A percentile compares a stretch with the other conserved stretches of the same genome.
Conservation (phyloP, 2,113 vertebrate genomes). For the Microcebus griseorufus region DNA sequence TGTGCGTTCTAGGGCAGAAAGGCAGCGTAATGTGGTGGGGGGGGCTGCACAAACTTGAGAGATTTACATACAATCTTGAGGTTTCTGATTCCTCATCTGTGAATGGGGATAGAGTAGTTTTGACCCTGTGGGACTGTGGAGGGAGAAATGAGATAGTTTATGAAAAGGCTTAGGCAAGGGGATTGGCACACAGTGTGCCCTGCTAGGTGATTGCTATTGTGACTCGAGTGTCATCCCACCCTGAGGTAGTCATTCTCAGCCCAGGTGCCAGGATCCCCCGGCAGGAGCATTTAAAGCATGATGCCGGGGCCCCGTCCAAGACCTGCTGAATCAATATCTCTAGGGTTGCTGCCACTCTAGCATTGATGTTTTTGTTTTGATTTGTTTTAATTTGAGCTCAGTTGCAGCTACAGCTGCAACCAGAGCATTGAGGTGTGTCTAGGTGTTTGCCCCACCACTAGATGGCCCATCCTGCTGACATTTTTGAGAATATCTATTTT, state of each 20-base stretch:
- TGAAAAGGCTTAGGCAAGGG: background rate
- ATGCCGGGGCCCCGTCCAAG: fast-evolving
- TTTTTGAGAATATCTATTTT: background rate
- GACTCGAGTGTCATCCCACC: background rate
- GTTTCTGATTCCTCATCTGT: background rate
- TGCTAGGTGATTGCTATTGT: background rate
- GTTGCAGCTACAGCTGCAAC: too few relatives aligned
- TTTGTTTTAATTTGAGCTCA: background rate
- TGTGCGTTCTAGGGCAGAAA: background rate
- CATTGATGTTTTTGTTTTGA: too few relatives aligned
- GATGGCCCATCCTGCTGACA: background rate
- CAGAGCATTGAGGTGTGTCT: fast-evolving
- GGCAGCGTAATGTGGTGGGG: fast-evolving
- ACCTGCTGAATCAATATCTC: too few relatives aligned
- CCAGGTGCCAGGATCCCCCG: fast-evolving
- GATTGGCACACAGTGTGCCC: fast-evolving
- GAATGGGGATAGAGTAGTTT: background rate
- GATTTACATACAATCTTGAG: background rate
- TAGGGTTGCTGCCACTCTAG: too few relatives aligned
- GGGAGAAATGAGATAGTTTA: background rate
- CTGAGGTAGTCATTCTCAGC: background rate
- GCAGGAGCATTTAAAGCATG: background rate
- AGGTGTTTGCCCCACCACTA: background rate
- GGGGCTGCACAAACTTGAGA: background rate
- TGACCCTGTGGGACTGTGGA: fast-evolving